Conservation (phyloP, 2,797 vertebrate genomes). For the Sebastes goodei region DNA sequence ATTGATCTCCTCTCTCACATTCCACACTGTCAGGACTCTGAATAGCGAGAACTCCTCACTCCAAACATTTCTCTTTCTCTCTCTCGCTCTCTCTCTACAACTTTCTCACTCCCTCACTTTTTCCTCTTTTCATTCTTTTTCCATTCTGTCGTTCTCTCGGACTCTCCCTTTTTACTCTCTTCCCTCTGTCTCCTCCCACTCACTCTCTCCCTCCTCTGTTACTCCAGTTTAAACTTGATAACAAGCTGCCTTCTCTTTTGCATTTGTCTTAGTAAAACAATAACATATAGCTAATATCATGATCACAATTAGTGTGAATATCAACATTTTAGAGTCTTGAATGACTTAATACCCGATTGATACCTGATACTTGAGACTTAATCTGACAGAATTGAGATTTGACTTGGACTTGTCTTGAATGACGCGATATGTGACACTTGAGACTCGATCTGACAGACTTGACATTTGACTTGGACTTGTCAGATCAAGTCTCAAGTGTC, state of each 20-base stretch:
- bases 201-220: neutral
- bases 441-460: no score
- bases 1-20: constrained; percentile 74
- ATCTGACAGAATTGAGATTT: no score
- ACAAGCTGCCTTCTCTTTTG: neutral
- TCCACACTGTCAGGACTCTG: constrained; percentile 74
- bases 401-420: no score
- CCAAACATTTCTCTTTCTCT: constrained; percentile 50
- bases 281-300: neutral
- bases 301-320: rapidly evolving
- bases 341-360: rapidly evolving
- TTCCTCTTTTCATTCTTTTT: neutral
- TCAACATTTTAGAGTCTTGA: neutral
- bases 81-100: neutral
- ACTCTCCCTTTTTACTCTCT: neutral
- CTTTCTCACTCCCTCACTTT: neutral
- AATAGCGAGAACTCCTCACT: constrained; percentile 65
- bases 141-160: neutral
- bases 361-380: no score
- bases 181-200: neutral
- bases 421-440: no score
- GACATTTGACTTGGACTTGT: no score
- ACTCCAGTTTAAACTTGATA: neutral
- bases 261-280: no score
- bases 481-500: no score